Evolutionary conservation across 2,113 vertebrate species (phyloP).

Genomic region (Ploceus nigricollis): DNA sequence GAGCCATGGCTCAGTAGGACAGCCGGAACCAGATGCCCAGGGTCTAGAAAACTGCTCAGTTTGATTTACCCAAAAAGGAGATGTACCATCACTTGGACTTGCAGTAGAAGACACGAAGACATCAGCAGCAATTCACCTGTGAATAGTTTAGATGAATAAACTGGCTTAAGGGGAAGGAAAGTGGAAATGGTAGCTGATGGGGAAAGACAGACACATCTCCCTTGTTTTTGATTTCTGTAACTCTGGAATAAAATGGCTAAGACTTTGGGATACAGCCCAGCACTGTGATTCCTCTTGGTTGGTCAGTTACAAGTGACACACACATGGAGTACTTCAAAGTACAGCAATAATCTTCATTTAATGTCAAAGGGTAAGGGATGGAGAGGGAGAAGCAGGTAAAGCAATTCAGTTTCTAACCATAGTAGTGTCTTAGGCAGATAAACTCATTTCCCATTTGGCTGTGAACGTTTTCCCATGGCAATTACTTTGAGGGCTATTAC

Average conservation of each 20-base stretch:
- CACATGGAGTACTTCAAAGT: neutral
- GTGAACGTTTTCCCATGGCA: neutral
- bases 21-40: neutral
- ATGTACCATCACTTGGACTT: neutral
- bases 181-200: neutral
- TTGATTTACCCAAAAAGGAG: neutral
- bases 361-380: neutral
- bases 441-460: neutral
- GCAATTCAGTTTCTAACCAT: neutral
- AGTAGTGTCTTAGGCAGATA: neutral
- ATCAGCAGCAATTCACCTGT: neutral
- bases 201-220: neutral
- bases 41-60: neutral
- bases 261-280: neutral
- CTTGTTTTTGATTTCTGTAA: neutral
- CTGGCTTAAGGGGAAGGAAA: neutral
- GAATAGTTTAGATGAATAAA: neutral
- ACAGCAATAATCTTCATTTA: neutral
- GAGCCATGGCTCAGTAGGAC: neutral
- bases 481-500: neutral
- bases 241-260: neutral
- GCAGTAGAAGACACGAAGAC: neutral
- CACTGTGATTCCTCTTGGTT: neutral
- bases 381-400: neutral
- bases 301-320: neutral